phyloP scores from a whole-genome alignment of 2,113 vertebrate species.

The Actinemys pallida region DNA sequence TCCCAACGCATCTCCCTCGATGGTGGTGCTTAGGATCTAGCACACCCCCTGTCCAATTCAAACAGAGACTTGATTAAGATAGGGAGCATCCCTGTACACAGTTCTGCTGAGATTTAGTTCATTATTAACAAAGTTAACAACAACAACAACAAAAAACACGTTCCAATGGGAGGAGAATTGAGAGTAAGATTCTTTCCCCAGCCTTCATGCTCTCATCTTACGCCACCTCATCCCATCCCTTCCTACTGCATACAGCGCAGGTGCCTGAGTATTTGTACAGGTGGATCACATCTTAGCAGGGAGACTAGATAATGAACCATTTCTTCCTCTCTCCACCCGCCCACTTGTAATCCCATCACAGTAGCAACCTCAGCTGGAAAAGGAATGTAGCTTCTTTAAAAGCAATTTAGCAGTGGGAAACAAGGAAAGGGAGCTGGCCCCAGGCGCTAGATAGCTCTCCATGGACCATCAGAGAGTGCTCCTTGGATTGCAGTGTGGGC shows the following conservation, averaged over 20 bases:
- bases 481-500: not conserved
- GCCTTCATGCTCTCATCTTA: not conserved
- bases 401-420: not conserved
- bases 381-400: not conserved
- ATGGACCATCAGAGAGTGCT: not conserved
- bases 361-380: not conserved
- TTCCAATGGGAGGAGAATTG: not conserved
- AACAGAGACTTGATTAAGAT: not conserved
- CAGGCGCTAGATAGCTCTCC: not conserved
- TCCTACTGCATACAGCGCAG: not conserved
- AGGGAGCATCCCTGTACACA: accelerated
- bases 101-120: not conserved
- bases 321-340: not conserved
- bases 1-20: not conserved
- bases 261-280: not conserved
- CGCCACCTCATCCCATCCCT: not conserved
- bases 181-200: not conserved
- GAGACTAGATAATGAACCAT: not conserved
- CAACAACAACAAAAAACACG: not conserved
- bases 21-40: not conserved
- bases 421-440: accelerated
- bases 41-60: not conserved
- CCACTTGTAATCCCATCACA: not conserved
- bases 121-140: not conserved
- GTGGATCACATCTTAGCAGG: not conserved